Conservation (phyloP, 2,113 vertebrate genomes). For the Cariama cristata region DNA sequence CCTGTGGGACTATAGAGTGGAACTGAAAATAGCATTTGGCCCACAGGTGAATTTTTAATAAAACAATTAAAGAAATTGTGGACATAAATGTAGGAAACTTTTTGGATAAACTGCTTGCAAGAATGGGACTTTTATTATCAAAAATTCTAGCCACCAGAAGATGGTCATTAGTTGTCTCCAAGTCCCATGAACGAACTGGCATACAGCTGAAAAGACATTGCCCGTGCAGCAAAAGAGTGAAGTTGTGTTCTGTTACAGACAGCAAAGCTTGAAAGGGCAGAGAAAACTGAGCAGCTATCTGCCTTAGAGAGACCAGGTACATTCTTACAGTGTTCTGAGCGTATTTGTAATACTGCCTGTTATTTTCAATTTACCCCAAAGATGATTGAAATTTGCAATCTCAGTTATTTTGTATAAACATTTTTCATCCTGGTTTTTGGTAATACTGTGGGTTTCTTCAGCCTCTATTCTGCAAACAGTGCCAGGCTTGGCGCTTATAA, state of each 20-base stretch:
- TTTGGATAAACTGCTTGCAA: background rate
- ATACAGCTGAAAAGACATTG: background rate
- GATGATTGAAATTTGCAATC: background rate
- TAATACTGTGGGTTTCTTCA: background rate
- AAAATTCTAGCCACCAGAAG: background rate
- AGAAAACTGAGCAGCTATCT: background rate
- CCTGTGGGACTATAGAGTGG: background rate
- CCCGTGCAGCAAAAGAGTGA: rapidly evolving
- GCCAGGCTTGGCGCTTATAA: background rate
- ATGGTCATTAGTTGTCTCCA: background rate
- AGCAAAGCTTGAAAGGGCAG: background rate
- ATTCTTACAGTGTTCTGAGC: background rate
- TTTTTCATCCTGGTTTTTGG: background rate
- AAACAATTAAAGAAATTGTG: background rate
- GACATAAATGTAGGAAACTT: background rate
- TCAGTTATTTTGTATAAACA: background rate
- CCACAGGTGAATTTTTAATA: background rate
- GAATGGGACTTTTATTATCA: background rate
- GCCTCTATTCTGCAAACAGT: background rate
- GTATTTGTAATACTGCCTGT: background rate
- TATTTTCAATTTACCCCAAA: background rate
- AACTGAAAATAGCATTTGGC: background rate
- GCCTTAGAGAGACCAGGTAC: background rate
- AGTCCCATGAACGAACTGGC: background rate
- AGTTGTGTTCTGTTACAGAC: too few relatives aligned